Evolutionary conservation across 2,113 vertebrate genomes (phyloP).

Genomic region (Hippocampus barbouri): DNA sequence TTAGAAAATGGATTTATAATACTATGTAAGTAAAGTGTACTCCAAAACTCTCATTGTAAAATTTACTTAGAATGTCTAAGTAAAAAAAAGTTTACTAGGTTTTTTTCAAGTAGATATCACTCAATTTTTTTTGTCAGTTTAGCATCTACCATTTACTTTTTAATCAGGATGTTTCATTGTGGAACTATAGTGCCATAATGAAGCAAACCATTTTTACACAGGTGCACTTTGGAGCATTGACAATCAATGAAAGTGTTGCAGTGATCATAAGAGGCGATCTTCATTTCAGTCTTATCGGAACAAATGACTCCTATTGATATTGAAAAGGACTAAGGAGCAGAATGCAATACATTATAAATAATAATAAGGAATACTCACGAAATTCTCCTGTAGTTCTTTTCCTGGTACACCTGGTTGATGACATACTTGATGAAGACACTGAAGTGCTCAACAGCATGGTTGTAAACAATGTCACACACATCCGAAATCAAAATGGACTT

Average conservation of each 20-base stretch:
- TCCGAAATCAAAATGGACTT: slow-evolving; percentile 88
- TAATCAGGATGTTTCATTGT: neutral
- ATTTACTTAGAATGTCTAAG: too few species aligned
- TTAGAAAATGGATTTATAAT: too few species aligned
- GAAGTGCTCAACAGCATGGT: slow-evolving; percentile 82
- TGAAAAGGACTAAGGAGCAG: neutral
- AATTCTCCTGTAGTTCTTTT: slow-evolving; percentile 89
- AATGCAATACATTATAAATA: neutral
- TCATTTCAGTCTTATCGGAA: neutral
- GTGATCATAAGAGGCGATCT: neutral
- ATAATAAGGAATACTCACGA: slow-evolving; percentile 77
- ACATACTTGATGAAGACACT: slow-evolving; percentile 90
- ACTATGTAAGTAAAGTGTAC: too few species aligned
- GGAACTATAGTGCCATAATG: too few species aligned
- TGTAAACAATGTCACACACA: slow-evolving; percentile 89
- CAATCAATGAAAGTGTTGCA: neutral
- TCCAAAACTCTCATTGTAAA: too few species aligned
- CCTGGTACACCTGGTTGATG: slow-evolving; percentile 96
- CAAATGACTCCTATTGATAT: neutral
- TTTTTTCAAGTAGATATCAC: too few species aligned
- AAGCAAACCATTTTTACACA: too few species aligned
- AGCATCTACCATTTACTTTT: neutral
- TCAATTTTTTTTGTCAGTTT: too few species aligned
- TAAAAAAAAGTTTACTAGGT: too few species aligned
- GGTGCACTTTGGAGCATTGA: too few species aligned